phyloP scores from a whole-genome alignment of 2,888 invertebrate species.

The Arctia plantaginis region DNA sequence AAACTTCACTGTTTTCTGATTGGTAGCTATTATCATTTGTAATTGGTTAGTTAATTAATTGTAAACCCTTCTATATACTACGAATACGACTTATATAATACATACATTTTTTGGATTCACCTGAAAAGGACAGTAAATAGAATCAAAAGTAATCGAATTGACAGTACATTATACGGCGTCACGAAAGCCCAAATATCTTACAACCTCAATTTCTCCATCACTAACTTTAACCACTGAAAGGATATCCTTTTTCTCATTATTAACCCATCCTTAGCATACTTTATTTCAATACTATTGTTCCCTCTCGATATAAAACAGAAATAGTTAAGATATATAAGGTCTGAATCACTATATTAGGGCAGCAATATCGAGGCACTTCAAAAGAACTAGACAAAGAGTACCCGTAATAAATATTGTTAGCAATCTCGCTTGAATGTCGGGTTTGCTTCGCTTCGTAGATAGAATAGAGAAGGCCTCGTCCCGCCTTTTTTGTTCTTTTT shows the following conservation, averaged over 20 bases:
- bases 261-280: background rate
- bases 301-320: conserved; percentile 18
- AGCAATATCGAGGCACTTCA: conserved; percentile 45
- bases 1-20: too few species aligned
- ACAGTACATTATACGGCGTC: background rate
- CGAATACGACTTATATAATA: too few species aligned
- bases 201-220: background rate
- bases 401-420: conserved; percentile 47
- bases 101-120: too few species aligned
- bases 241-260: background rate
- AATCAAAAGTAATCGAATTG: too few species aligned
- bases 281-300: background rate
- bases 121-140: too few species aligned
- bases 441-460: conserved; percentile 17
- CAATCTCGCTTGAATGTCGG: conserved; percentile 43
- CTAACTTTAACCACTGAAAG: background rate
- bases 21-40: too few species aligned
- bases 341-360: conserved; percentile 45
- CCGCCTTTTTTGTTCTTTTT: conserved; percentile 3
- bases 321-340: conserved; percentile 23
- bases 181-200: background rate
- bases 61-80: too few species aligned
- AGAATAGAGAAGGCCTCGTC: conserved; percentile 25
- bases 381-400: conserved; percentile 44
- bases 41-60: too few species aligned